Evolutionary conservation across 2,888 invertebrate genomes (phyloP), one percentile per base, ranked within the genome.

Genomic region (Eurytoma californica): DNA sequence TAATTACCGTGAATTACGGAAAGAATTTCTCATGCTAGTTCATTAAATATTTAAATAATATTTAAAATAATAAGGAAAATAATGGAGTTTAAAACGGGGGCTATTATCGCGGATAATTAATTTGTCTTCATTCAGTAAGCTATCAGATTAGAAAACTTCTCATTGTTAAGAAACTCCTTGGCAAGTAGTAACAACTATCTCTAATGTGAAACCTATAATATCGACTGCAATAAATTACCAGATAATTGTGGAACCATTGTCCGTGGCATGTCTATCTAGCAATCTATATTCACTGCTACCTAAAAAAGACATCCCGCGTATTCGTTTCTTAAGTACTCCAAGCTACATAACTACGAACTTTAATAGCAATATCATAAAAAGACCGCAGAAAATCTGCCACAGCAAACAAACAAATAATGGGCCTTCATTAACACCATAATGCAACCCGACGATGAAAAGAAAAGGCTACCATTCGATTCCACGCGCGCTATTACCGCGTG

Each of bases 151-250:
- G 39, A 39, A 39, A 39, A 9, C 39, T 9, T 39, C 39, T 7
- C 39, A 53, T n/a, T n/a, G 14, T n/a, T 53, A 53, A 53, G 53
- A 53, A 53, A 53, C n/a, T 53, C n/a, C 5, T 53, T n/a, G 16
- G 14, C 53, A 53, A 53, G n/a, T 53, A 53, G n/a, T 53, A 53
- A 3, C 53, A n/a, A n/a, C n/a, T n/a, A n/a, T n/a, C 53, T 53
- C n/a, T 53, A 53, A 53, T 53, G 53, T n/a, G 58, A 58, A 58
- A 58, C 20, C 58, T 20, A 58, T 58, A 58, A 58, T 58, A 58
- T 58, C 58, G 58, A 58, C 20, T 58, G 20, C 58, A 24, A 13
- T 20, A 58, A 58, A 58, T 58, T 58, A 58, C 2, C 24, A 20
- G 12, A 58, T 58, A 58, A 58, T 58, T 20, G 58, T 13, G 18